These are phyloP conservation scores for Apis cerana DNA, from an alignment of 1,140 invertebrate species.

Conservation along the genomic window DNA sequence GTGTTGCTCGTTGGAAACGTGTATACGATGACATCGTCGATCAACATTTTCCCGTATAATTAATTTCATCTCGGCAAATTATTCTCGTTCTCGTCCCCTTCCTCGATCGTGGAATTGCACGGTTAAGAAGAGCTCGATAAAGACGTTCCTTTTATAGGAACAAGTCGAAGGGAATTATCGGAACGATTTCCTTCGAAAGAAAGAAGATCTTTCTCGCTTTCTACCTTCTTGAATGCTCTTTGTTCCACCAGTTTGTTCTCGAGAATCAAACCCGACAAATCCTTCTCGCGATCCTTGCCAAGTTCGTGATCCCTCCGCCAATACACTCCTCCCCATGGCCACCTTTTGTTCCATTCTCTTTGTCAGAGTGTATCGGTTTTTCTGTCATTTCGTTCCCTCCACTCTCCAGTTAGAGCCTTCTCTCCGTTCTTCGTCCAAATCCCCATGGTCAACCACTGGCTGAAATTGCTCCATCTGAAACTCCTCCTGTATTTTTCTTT, in stretches of 20 bases:
- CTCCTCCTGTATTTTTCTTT: neutral
- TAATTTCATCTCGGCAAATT: too few species aligned
- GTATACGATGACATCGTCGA: too few species aligned
- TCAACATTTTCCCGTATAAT: too few species aligned
- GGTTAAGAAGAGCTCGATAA: neutral
- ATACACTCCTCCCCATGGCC: slow-evolving; percentile 22
- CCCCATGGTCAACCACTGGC: slow-evolving; percentile 23
- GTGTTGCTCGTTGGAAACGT: too few species aligned
- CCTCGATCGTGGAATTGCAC: neutral
- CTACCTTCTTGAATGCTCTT: neutral
- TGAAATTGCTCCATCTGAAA: slow-evolving; percentile 32
- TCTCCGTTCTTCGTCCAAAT: slow-evolving; percentile 44
- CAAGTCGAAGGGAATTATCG: neutral
- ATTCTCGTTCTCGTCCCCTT: neutral
- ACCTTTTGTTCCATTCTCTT: slow-evolving; percentile 57
- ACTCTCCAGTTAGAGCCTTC: slow-evolving; percentile 11
- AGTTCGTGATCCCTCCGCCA: slow-evolving; percentile 34
- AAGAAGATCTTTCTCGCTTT: neutral
- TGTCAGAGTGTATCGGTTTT: slow-evolving; percentile 39
- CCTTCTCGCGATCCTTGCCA: slow-evolving; percentile 24
- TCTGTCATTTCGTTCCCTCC: slow-evolving; percentile 54
- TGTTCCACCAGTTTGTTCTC: slow-evolving; percentile 10
- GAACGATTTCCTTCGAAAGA: neutral
- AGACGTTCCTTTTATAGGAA: neutral
- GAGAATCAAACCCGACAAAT: slow-evolving; percentile 17